phyloP scores from a whole-genome alignment of 1,140 invertebrate genomes.

The Drosophila setifemur region DNA sequence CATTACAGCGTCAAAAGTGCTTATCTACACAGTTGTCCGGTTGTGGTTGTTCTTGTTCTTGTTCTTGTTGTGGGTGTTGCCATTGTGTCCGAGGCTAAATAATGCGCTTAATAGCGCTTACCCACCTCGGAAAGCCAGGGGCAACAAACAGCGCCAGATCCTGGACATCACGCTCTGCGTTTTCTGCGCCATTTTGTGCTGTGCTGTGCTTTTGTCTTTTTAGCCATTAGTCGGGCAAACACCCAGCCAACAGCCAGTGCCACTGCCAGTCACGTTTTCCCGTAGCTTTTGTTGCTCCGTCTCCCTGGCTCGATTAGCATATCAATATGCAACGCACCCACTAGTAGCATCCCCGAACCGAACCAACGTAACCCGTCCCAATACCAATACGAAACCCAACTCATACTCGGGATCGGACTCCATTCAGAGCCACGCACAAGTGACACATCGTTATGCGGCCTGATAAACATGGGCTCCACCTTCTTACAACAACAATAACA shows the following conservation, averaged over 20 bases:
- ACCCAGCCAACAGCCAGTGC: constrained; percentile 5
- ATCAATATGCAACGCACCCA: constrained; percentile 62
- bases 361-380: too few species aligned
- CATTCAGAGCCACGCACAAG: constrained; percentile 43
- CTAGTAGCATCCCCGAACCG: not conserved
- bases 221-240: constrained; percentile 63
- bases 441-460: constrained; percentile 76
- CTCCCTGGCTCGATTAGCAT: constrained; percentile 68
- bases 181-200: constrained; percentile 72
- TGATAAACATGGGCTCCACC: constrained; percentile 55
- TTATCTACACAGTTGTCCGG: constrained; percentile 60
- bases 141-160: not conserved
- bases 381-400: too few species aligned
- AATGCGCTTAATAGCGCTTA: constrained; percentile 75
- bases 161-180: constrained; percentile 47
- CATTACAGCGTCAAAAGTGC: constrained; percentile 64
- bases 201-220: constrained; percentile 64
- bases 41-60: constrained; percentile 7
- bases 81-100: constrained; percentile 58
- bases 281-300: constrained; percentile 7
- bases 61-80: constrained; percentile 30
- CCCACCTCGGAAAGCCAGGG: constrained; percentile 44
- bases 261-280: constrained; percentile 30
- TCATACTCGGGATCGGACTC: constrained; percentile 4
- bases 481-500: constrained; percentile 8